Percentiles rank a stretch among this genome's conserved stretches.
These are phyloP conservation scores for Philopedon plagiatum DNA, from an alignment of 2,888 invertebrate genomes.

Conservation along the genomic window DNA sequence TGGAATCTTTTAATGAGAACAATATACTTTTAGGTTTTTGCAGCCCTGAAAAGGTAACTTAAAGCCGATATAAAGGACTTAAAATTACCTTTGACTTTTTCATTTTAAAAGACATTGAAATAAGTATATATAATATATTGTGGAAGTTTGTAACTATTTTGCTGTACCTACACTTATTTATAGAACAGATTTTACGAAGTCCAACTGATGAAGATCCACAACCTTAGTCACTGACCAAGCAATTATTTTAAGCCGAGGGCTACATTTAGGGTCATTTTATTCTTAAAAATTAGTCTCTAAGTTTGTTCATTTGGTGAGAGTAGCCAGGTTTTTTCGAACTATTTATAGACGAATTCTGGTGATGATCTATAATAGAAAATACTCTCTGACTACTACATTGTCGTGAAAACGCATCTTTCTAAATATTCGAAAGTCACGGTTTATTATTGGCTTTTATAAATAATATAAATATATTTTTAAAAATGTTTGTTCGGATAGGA, in stretches of 20 bases:
- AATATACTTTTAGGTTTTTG: slow-evolving; percentile 24
- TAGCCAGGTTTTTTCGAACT: slow-evolving; percentile 37
- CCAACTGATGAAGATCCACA: not conserved
- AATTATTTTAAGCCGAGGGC: slow-evolving; percentile 8
- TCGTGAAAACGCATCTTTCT: slow-evolving; percentile 28
- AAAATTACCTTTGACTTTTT: not conserved
- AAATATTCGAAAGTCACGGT: slow-evolving; percentile 26
- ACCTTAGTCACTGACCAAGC: not conserved
- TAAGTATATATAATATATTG: no score
- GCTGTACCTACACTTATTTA: slow-evolving; percentile 23
- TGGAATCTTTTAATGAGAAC: slow-evolving; percentile 39
- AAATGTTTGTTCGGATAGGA: slow-evolving; percentile 3
- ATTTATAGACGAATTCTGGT: slow-evolving; percentile 42
- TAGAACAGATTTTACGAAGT: slow-evolving; percentile 20
- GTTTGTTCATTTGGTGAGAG: not conserved
- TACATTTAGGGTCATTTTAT: slow-evolving; percentile 6
- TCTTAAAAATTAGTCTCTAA: slow-evolving; percentile 19
- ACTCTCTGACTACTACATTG: slow-evolving; percentile 23
- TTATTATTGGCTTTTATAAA: slow-evolving; percentile 27
- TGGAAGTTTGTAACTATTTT: slow-evolving; percentile 2
- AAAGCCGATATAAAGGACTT: not conserved
- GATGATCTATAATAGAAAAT: slow-evolving; percentile 42
- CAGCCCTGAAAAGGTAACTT: slow-evolving; percentile 50
- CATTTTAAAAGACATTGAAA: not conserved
- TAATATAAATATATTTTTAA: slow-evolving; percentile 23